Evolutionary conservation across 2,797 vertebrate genomes (phyloP), one percentile per base, ranked within the genome.

Genomic region (Enteromius mattozi): DNA sequence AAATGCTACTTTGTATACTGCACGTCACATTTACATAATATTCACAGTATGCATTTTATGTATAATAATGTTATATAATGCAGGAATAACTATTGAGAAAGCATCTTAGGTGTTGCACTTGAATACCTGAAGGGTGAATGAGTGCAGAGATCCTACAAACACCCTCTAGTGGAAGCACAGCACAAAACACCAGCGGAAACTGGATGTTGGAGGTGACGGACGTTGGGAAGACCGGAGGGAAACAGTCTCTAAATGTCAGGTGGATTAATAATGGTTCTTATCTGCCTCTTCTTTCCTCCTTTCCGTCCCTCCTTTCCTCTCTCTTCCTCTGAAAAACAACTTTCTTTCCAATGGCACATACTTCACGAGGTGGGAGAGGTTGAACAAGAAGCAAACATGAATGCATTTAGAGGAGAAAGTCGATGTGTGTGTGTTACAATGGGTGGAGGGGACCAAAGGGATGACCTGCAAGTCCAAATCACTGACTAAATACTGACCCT

Each of bases 311-410:
- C 63, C 80, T 51, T 85, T 71, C 80, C 74, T 81, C 65, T 87
- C 66, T 84, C 78, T 87, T 87, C 72, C 79, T 77, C 80, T 86
- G 80, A 89, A 83, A 89, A 87, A 85, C 83, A 90, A 85, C 75
- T 72, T 84, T 89, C 79, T 74, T 80, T 86, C 81, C 80, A 86
- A 78, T 24, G 65, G 27, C 59, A 85, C 80, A 87, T 90, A 76
- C 78, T 86, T 88, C 59, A 65, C 61, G 42, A 86, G 78, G 56
- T 85, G 85, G 70, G 81, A 86, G 71, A 85, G 83, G 83, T 87
- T 83, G 86, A 78, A 68, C 77, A 86, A 70, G 78, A 81, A 83
- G 70, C 83, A 87, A 81, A 81, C 81, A 85, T 85, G 78, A 80
- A 83, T 45, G 74, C 75, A 84, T 82, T 66, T 84, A 49, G n/a